These are phyloP conservation scores for Empidonax alnorum DNA, from an alignment of 2,113 vertebrate genomes.

Conservation along the genomic window DNA sequence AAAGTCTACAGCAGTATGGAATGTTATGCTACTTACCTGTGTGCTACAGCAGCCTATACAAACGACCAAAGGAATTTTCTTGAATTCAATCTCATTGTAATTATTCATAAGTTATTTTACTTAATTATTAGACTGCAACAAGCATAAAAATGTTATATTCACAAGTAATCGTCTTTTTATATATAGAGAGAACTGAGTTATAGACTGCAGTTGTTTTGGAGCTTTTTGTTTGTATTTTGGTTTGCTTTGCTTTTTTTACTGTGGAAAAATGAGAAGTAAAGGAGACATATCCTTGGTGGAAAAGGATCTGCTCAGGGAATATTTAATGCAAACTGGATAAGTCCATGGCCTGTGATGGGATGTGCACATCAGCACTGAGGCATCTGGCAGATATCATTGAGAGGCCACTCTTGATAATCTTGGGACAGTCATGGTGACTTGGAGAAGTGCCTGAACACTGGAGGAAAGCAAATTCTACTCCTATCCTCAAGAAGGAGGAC, in stretches of 20 bases:
- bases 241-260: neutral
- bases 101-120: conserved; percentile 80
- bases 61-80: conserved; percentile 65
- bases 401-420: neutral
- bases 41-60: conserved; percentile 43
- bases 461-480: neutral
- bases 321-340: neutral
- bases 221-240: neutral
- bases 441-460: neutral
- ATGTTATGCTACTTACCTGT: neutral
- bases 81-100: conserved; percentile 73
- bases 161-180: conserved; percentile 65
- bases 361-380: neutral
- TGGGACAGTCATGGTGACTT: neutral
- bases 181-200: conserved; percentile 63
- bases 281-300: neutral
- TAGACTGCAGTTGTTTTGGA: conserved; percentile 57
- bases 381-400: neutral
- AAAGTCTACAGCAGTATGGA: conserved; percentile 18
- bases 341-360: neutral
- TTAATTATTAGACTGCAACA: conserved; percentile 72
- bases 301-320: neutral
- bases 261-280: neutral
- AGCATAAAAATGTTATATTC: conserved; percentile 60
- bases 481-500: neutral